These are phyloP conservation scores for Eristalis intricaria DNA, from an alignment of 2,888 invertebrate species.

Conservation along the genomic window DNA sequence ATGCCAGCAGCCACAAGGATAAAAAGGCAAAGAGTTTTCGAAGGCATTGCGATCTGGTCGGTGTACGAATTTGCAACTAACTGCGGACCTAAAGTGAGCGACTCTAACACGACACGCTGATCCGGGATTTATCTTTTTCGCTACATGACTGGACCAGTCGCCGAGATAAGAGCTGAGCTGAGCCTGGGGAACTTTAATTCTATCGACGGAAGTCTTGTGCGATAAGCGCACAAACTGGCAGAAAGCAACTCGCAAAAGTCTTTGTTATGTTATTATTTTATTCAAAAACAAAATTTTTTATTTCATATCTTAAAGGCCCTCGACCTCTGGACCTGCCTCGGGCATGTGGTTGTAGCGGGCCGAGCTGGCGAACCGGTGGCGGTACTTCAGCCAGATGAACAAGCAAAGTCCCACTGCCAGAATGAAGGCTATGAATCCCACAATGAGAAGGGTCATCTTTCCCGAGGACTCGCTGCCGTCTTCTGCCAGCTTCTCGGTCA, in stretches of 20 bases:
- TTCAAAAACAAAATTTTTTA: not conserved
- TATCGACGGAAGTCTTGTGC: not conserved
- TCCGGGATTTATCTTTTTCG: not conserved
- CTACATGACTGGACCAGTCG: not conserved
- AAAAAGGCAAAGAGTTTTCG: not conserved
- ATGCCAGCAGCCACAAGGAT: not conserved
- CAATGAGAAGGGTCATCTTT: not conserved
- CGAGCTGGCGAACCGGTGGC: not conserved
- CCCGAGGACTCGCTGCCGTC: not conserved
- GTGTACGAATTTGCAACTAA: not conserved
- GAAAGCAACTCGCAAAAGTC: not conserved
- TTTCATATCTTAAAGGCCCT: not conserved
- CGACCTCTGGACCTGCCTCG: not conserved
- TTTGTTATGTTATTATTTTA: not conserved
- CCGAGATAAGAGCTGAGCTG: not conserved
- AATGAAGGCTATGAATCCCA: not conserved
- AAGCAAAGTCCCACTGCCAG: not conserved
- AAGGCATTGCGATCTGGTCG: conserved; percentile 6
- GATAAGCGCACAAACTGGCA: not conserved
- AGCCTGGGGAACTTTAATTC: not conserved
- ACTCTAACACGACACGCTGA: not conserved
- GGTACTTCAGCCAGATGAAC: conserved; percentile 13
- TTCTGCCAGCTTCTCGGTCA: not conserved
- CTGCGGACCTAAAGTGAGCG: not conserved
- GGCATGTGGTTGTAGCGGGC: conserved; percentile 4